Conservation (phyloP, 2,797 vertebrate species). For the Xyrichtys novacula region DNA sequence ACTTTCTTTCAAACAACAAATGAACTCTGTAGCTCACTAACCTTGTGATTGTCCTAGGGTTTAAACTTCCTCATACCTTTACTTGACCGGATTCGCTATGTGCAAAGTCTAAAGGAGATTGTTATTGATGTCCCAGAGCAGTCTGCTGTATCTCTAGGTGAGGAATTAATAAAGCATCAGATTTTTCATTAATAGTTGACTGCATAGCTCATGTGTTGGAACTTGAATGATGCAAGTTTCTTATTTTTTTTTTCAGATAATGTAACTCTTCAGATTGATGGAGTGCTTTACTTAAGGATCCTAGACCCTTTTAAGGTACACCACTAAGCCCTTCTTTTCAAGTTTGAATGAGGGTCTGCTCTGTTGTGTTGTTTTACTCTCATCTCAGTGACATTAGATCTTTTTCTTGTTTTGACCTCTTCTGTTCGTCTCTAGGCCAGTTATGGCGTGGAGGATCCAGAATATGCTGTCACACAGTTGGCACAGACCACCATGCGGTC, state of each 20-base stretch:
- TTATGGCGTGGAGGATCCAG: constrained; percentile 97
- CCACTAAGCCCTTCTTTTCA: background rate
- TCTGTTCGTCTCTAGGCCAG: constrained; percentile 87
- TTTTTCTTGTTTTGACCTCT: background rate
- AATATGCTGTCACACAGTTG: constrained; percentile 96
- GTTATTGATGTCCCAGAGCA: constrained; percentile 98
- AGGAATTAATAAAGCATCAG: background rate
- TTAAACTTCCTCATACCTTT: constrained; percentile 96
- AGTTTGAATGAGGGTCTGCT: background rate
- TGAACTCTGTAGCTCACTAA: background rate
- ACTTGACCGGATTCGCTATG: constrained; percentile 92
- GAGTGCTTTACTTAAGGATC: constrained; percentile 96
- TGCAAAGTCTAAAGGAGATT: constrained; percentile 98
- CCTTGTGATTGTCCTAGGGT: constrained; percentile 81
- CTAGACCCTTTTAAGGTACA: constrained; percentile 95
- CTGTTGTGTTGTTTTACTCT: background rate
- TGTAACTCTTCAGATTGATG: constrained; percentile 96
- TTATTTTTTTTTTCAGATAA: constrained; percentile 87
- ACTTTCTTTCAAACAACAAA: no score
- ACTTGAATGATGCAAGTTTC: background rate
- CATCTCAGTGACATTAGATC: background rate
- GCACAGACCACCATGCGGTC: constrained; percentile 99
- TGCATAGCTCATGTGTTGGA: background rate
- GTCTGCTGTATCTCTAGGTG: constrained; percentile 92
- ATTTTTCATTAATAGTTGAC: background rate